Evolutionary conservation across 2,888 invertebrate genomes (phyloP), one percentile per base, ranked within the genome.

Genomic region (Cremastinae sp.): DNA sequence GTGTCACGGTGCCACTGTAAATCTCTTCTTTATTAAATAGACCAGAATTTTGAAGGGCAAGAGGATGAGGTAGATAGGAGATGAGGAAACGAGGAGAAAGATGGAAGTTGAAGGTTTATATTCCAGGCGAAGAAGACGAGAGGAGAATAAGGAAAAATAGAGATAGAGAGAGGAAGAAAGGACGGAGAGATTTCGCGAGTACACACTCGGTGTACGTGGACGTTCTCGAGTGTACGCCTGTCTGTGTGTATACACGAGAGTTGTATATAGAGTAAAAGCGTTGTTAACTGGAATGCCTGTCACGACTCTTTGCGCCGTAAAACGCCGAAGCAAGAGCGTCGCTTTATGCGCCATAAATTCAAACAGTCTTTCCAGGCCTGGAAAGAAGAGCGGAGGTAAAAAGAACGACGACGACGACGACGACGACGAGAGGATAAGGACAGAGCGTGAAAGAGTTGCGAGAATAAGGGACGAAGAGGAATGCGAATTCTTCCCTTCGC

Each of bases 341-440:
- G 83, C 61, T 88, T 88, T 88, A 88, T 85, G 87, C 80, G 81
- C 85, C 83, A 87, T 88, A 89, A 89, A 89, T 86, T 86, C 82
- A 83, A 83, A 79, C 83, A 81, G 82, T 78, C 84, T 84, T 83
- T 83, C 80, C 83, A 82, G 78, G 77, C 78, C 72, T 70, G 72
- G 66, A 14, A 55, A 76, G 65, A 43, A 62, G 56, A 71, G 47
- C 14, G 58, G 22, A 14, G 58, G 22, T 14, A n/a, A 49, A 49
- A 49, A 45, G 28, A 64, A 47, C 49, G 62, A 58, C 39, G 16
- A 41, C 55, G 62, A 28, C 37, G 37, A 9, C 49, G 39, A 65
- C 45, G 37, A 61, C 35, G 53, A 28, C 28, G 2, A 14, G 56
- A 51, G 43, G 28, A 37, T 47, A 58, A 51, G 45, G 69, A 58